phyloP scores from a whole-genome alignment of 2,113 vertebrate genomes.

The Anthoscopus minutus region DNA sequence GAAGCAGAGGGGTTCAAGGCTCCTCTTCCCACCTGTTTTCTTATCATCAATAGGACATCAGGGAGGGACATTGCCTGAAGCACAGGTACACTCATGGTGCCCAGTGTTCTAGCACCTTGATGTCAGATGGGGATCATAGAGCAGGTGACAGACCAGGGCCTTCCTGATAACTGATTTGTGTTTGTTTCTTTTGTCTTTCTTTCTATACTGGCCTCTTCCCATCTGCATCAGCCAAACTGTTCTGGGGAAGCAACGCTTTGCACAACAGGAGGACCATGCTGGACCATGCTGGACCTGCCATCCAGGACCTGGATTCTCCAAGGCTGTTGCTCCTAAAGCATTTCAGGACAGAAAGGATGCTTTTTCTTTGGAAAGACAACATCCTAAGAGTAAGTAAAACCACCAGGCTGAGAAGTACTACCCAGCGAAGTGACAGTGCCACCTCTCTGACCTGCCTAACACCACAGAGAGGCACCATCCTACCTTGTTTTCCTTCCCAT shows the following conservation, averaged over 20 bases:
- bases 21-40: background rate
- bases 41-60: background rate
- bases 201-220: background rate
- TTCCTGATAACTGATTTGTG: background rate
- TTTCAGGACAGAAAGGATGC: background rate
- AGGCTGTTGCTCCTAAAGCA: background rate
- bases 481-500: background rate
- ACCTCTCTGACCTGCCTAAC: background rate
- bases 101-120: background rate
- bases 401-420: fast-evolving
- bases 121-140: background rate
- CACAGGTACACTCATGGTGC: background rate
- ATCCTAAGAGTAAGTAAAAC: background rate
- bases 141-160: background rate
- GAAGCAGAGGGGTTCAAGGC: background rate
- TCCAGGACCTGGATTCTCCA: background rate
- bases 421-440: background rate
- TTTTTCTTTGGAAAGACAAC: background rate
- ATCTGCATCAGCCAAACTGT: background rate
- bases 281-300: background rate
- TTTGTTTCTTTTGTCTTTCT: background rate
- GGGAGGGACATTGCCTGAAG: background rate
- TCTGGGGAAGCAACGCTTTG: background rate
- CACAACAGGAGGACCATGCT: background rate
- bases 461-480: background rate